Conservation (phyloP, 1,140 invertebrate species). For the Wasmannia auropunctata region DNA sequence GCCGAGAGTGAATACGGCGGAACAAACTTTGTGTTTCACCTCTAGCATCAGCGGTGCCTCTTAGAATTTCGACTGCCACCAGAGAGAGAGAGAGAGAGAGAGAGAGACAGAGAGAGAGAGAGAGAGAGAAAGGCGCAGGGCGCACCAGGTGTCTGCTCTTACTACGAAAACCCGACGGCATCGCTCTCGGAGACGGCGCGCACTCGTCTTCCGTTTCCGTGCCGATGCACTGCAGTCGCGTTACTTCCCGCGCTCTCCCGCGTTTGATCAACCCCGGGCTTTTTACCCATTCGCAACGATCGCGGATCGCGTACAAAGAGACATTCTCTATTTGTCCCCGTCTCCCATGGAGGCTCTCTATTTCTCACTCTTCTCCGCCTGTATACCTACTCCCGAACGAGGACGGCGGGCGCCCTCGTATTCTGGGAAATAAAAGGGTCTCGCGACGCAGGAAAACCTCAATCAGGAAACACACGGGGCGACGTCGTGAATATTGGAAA, state of each 20-base stretch:
- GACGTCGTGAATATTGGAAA: constrained; percentile 76
- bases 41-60: background rate
- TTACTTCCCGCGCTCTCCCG: constrained; percentile 4
- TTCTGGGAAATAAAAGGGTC: constrained; percentile 50
- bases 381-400: constrained; percentile 6
- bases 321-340: constrained; percentile 25
- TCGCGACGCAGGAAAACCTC: constrained; percentile 69
- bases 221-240: constrained; percentile 38
- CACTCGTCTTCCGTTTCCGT: constrained; percentile 37
- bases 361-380: background rate
- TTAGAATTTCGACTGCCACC: constrained; percentile 17
- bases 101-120: too few relatives aligned
- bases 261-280: constrained; percentile 66
- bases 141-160: constrained; percentile 48
- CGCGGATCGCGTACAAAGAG: constrained; percentile 27
- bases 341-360: background rate
- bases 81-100: too few relatives aligned
- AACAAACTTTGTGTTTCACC: background rate
- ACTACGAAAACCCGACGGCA: constrained; percentile 30
- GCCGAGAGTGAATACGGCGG: background rate
- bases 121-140: too few relatives aligned
- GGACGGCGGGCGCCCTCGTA: background rate
- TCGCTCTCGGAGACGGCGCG: constrained; percentile 51
- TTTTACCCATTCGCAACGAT: constrained; percentile 17
- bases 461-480: constrained; percentile 69